A percentile compares a stretch with the other conserved stretches of the same genome.
phyloP scores from a whole-genome alignment of 2,888 invertebrate species.

The Cancer borealis region DNA sequence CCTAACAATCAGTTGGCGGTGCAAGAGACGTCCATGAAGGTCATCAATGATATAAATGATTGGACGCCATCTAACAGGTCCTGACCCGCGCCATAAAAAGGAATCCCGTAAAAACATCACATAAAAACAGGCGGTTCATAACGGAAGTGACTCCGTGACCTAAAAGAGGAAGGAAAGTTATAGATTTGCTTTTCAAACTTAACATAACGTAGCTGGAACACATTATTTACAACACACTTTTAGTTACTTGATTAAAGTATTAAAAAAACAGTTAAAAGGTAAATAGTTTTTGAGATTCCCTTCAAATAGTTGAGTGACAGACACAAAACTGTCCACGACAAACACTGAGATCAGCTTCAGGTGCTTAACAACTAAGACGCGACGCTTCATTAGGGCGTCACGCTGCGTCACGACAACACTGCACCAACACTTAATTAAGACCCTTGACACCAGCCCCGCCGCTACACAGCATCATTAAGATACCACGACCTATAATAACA shows the following conservation, averaged over 20 bases:
- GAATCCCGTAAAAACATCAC: constrained; percentile 2
- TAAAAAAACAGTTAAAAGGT: too few relatives aligned
- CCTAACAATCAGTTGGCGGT: neutral
- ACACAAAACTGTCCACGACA: neutral
- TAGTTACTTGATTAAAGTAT: too few relatives aligned
- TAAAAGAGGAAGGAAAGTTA: neutral
- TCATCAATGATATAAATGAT: constrained; percentile 6
- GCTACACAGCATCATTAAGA: neutral
- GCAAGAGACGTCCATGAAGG: neutral
- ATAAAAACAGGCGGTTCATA: neutral
- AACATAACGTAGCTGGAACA: too few relatives aligned
- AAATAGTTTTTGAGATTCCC: too few relatives aligned
- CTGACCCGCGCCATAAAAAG: constrained; percentile 32
- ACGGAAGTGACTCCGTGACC: neutral
- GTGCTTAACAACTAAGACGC: neutral
- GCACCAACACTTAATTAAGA: constrained; percentile 17
- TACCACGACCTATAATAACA: neutral
- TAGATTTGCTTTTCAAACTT: too few relatives aligned
- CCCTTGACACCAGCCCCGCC: neutral
- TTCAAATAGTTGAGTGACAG: neutral
- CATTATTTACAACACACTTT: too few relatives aligned
- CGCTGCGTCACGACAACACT: neutral
- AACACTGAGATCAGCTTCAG: neutral
- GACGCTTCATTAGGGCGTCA: constrained; percentile 3
- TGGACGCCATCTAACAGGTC: neutral